Evolutionary conservation across 2,888 invertebrate genomes (phyloP), one percentile per base, ranked within the genome.

Genomic region (Drosophila fulvimacula): DNA sequence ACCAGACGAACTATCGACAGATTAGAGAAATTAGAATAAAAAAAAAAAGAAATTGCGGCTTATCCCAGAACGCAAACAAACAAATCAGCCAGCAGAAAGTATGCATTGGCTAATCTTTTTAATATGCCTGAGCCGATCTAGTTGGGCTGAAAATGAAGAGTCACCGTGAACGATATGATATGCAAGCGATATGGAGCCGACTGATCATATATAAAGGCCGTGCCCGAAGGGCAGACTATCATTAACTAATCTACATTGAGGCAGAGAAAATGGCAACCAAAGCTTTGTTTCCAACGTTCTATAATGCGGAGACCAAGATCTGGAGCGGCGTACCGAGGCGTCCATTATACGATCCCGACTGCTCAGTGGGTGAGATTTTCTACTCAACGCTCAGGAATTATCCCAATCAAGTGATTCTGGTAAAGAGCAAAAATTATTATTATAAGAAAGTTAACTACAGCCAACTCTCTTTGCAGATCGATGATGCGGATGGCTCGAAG

Each of bases 361-460:
- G 66, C 19, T 81, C 82, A 0, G 46, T 19, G 0, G 81, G 81
- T 0, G 69, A 69, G 39, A 34, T 76, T 0, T 36, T 76, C 13
- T 64, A 24, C 42, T 24, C 17, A 15, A 11, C 53, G 0, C 44
- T 81, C 3, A 49, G 48, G n/a, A 69, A 60, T 13, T 79, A 67
- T 70, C 71, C 84, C 27, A 36, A 41, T 7, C 70, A 81, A 17
- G 52, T 68, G 34, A 11, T 81, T 49, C 82, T 79, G 81, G 81
- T 81, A 81, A 58, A 52, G 56, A 19, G 3, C 15, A 1, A 10
- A 10, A 24, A 1, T 13, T 30, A 30, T 30, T 0, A 15, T 2
- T 10, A 1, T 10, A 1, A 3, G 11, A 6, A 6, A 2, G n/a
- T 55, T 30, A 36, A 10, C 24, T 68, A 30, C 39, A 51, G 51